Evolutionary conservation across 2,113 vertebrate genomes (phyloP).

Genomic region (Shinisaurus crocodilurus): DNA sequence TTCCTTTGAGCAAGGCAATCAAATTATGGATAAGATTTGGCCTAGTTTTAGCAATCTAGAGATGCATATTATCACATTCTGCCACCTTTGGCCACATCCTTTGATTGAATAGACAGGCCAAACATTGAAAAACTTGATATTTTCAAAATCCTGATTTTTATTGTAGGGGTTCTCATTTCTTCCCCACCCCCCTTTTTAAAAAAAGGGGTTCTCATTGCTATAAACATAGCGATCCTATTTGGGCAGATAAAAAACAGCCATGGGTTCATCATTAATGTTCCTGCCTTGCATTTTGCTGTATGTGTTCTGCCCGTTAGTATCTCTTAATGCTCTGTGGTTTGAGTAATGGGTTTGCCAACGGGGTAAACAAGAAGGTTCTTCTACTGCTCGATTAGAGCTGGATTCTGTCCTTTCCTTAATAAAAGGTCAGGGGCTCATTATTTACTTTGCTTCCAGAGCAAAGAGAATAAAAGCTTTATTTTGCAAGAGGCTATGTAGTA

Average conservation of each 20-base stretch:
- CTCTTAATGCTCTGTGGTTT: not conserved
- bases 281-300: conserved; percentile 18
- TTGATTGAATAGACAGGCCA: not conserved
- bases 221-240: conserved; percentile 40
- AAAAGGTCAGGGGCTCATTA: not conserved
- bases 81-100: not conserved
- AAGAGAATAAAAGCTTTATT: conserved; percentile 11
- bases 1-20: not conserved
- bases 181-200: not conserved
- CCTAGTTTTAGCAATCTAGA: not conserved
- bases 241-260: conserved; percentile 16
- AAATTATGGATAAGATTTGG: not conserved
- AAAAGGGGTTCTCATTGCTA: not conserved
- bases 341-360: conserved; percentile 7
- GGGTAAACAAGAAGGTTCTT: conserved; percentile 1
- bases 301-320: not conserved
- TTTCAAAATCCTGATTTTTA: not conserved
- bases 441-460: not conserved
- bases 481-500: not conserved
- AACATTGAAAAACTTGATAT: not conserved
- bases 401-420: conserved; percentile 6
- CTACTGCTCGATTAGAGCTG: not conserved
- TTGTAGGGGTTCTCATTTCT: not conserved
- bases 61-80: not conserved
- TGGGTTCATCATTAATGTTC: conserved; percentile 6